Base-by-base conservation (phyloP, 2,888 invertebrate genomes). In the Drosophila anomelani region DNA sequence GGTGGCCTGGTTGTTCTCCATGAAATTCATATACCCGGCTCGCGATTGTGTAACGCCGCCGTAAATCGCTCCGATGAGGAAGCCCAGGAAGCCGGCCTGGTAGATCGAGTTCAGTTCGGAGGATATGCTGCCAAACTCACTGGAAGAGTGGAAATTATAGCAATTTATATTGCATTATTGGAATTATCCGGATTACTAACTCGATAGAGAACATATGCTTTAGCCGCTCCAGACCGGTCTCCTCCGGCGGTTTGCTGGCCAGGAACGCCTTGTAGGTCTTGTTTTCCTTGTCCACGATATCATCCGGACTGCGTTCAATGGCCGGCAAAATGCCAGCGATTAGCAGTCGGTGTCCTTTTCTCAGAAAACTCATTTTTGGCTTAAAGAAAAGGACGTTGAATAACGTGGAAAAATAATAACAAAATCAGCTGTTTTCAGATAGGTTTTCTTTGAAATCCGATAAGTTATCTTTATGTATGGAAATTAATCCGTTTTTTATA, bases 1-100 rank as follows among this genome's bases (percentile, higher is more conserved):
- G 5, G 96, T 95, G 10, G 96, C 96, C 93, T 96, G 94, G 92
- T 96, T 96, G 76, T 94, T 95, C 90, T 95, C 95, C 91, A 96
- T 94, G 80, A 96, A 96, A 81, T 94, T 93, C 46, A 94, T 75
- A 83, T 95, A 96, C 1, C 95, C 94, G 5, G 90, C 88, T 78
- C 94, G 93, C 13, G 95, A 95, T 77, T 93, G 92, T 4, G 94
- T 89, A 83, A 95, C 93, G 32, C 96, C 96, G 58, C 96, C 96
- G 85, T 95, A 94, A 47, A 94, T 77, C 0, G 93, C 95, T 17
- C 96, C 97, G 26, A 94, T 66, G 51, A 96, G 93, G 4, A 94
- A 91, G 17, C 96, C 96, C 69, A 94, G 80, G 49, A 94, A 89
- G 7, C 94, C 92, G 4, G 95, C 93, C 90, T 96, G 95, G 38